phyloP scores from a whole-genome alignment of 2,888 invertebrate species.

The Saturnia pavonia region DNA sequence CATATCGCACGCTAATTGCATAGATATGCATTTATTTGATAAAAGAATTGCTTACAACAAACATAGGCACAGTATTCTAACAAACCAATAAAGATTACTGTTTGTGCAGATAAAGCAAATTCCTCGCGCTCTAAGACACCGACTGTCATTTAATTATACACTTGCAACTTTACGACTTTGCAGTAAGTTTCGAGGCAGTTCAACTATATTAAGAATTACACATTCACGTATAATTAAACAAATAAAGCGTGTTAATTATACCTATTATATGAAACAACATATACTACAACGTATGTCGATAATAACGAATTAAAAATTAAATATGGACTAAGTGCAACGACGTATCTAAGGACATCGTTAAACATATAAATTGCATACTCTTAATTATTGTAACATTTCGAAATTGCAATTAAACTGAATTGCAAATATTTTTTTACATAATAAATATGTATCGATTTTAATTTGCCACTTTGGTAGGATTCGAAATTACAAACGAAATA shows the following conservation, averaged over 20 bases:
- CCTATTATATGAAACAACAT: not conserved
- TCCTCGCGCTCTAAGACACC: not conserved
- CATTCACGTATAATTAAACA: not conserved
- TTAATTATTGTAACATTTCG: not conserved
- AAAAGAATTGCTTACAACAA: not conserved
- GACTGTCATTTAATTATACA: not conserved
- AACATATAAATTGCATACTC: not conserved
- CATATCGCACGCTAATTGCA: too few species aligned
- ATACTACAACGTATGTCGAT: not conserved
- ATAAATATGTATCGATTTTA: constrained; percentile 16
- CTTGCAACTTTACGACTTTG: not conserved
- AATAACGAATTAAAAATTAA: not conserved
- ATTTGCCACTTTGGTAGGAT: constrained; percentile 36
- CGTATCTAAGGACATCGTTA: not conserved
- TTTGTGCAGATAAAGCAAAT: not conserved
- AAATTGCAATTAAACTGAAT: too few species aligned
- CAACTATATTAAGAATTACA: not conserved
- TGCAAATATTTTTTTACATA: too few species aligned
- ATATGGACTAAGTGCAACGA: not conserved
- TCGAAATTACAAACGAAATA: constrained; percentile 16
- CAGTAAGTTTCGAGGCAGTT: not conserved
- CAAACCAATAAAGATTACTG: not conserved
- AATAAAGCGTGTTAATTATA: not conserved
- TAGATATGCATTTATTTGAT: not conserved
- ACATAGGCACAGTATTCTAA: not conserved